phyloP scores from a whole-genome alignment of 2,797 vertebrate species.

The Lagodon rhomboides region DNA sequence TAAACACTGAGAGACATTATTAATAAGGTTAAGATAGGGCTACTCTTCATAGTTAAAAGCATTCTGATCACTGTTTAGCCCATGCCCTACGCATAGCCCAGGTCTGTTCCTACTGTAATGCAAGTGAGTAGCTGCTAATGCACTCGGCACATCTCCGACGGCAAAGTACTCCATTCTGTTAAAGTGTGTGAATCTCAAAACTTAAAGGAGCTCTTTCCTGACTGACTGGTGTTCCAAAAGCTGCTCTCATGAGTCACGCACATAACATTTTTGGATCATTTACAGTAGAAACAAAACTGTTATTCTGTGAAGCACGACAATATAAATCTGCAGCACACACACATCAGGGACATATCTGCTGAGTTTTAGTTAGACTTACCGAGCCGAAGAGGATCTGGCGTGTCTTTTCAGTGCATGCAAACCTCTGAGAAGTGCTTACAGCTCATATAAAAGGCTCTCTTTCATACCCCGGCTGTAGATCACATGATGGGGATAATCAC shows the following conservation, averaged over 20 bases:
- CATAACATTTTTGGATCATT: too few relatives aligned
- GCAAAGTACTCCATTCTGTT: neutral
- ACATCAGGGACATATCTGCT: neutral
- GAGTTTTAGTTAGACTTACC: constrained; percentile 71
- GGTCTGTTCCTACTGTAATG: neutral
- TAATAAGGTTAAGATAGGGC: neutral
- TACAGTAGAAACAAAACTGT: too few relatives aligned
- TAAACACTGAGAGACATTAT: neutral
- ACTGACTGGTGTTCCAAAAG: neutral
- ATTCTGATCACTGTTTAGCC: too few relatives aligned
- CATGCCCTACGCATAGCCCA: neutral
- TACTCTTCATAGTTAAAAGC: neutral
- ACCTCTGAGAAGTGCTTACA: constrained; percentile 49
- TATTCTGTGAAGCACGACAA: neutral
- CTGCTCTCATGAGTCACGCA: neutral
- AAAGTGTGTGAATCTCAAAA: neutral
- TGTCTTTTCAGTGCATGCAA: constrained; percentile 14
- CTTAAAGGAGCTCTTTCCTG: neutral
- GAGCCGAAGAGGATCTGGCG: constrained; percentile 39
- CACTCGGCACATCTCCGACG: neutral
- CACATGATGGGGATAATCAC: constrained; percentile 88
- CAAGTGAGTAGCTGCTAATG: neutral
- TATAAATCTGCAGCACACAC: neutral
- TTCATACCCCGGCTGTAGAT: constrained; percentile 80
- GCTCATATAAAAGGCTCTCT: constrained; percentile 73